These are phyloP conservation scores for Hyles vespertilio DNA, from an alignment of 1,140 invertebrate genomes.

Conservation along the genomic window DNA sequence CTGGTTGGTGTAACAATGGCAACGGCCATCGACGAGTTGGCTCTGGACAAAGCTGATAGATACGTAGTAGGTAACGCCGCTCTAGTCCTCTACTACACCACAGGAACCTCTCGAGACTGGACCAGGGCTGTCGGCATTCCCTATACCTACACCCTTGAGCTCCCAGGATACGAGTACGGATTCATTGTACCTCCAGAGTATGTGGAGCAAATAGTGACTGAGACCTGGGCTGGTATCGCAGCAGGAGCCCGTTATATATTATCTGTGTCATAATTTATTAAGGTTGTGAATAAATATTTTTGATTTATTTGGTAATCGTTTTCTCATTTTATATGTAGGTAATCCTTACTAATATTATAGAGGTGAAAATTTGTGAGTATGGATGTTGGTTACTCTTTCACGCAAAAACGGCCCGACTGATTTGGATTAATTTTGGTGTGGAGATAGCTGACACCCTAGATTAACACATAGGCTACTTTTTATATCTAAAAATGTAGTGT, in stretches of 20 bases:
- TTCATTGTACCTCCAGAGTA: constrained; percentile 79
- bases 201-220: constrained; percentile 77
- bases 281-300: constrained; percentile 7
- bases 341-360: too few relatives aligned
- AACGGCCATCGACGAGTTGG: constrained; percentile 61
- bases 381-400: too few relatives aligned
- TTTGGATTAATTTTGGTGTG: too few relatives aligned
- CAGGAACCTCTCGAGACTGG: constrained; percentile 81
- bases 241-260: constrained; percentile 49
- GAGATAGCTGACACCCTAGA: too few relatives aligned
- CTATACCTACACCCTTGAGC: constrained; percentile 82
- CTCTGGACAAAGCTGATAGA: constrained; percentile 44
- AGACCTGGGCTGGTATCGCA: constrained; percentile 85
- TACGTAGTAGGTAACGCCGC: constrained; percentile 81
- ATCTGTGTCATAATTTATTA: constrained; percentile 19
- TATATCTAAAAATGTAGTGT: too few relatives aligned
- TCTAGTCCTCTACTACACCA: constrained; percentile 74
- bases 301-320: constrained; percentile 5
- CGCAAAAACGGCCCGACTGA: too few relatives aligned
- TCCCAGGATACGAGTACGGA: constrained; percentile 78
- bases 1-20: constrained; percentile 55
- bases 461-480: too few relatives aligned
- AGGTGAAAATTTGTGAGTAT: too few relatives aligned
- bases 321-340: background rate
- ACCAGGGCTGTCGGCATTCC: constrained; percentile 78